phyloP scores from a whole-genome alignment of 2,888 invertebrate genomes.

The Nephrotoma guestfalica region DNA sequence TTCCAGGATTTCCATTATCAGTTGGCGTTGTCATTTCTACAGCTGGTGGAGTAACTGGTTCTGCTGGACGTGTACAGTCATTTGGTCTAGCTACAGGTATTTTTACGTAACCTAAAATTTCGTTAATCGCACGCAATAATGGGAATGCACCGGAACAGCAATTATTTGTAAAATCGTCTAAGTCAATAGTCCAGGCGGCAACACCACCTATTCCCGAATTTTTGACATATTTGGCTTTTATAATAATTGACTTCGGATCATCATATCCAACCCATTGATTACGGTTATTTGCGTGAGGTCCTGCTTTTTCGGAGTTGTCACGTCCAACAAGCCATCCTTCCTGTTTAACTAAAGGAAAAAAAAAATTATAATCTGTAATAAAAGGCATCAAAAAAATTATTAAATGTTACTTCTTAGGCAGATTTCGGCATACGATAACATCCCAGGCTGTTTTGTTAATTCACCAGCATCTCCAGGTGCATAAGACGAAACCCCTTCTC shows the following conservation, averaged over 20 bases:
- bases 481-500: conserved; percentile 46
- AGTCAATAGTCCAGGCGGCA: conserved; percentile 75
- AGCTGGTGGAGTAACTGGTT: conserved; percentile 59
- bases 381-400: background rate
- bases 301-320: conserved; percentile 40
- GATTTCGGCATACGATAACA: conserved; percentile 77
- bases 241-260: conserved; percentile 57
- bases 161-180: conserved; percentile 74
- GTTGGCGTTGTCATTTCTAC: conserved; percentile 57
- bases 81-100: conserved; percentile 36
- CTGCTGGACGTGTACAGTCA: conserved; percentile 55
- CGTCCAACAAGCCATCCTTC: conserved; percentile 52
- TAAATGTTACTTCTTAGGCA: conserved; percentile 39
- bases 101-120: conserved; percentile 50
- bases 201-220: conserved; percentile 63
- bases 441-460: conserved; percentile 72
- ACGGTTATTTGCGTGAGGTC: conserved; percentile 59
- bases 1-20: conserved; percentile 35
- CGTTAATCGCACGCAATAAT: conserved; percentile 58
- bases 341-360: conserved; percentile 38
- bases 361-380: conserved; percentile 6
- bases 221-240: conserved; percentile 62
- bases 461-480: conserved; percentile 71
- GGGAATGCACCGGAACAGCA: conserved; percentile 73
- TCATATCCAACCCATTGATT: conserved; percentile 89